Percentiles rank a stretch among this genome's conserved stretches.
phyloP scores from a whole-genome alignment of 2,797 vertebrate species.

The Phataginus tricuspis region DNA sequence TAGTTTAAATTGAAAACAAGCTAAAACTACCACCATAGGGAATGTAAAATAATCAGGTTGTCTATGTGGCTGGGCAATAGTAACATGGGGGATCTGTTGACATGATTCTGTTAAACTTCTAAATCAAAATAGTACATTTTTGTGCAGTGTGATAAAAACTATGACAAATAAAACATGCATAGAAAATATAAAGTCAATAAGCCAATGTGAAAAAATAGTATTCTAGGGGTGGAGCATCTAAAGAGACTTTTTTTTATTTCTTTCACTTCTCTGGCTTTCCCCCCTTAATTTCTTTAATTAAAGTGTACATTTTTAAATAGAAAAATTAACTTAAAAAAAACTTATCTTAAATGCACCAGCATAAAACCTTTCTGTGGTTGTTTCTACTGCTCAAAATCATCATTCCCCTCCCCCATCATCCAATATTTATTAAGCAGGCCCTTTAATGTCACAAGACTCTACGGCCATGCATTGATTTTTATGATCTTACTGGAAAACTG shows the following conservation, averaged over 20 bases:
- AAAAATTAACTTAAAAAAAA: conserved; percentile 40
- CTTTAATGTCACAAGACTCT: conserved; percentile 62
- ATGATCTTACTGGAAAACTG: conserved; percentile 64
- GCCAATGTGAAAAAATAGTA: background rate
- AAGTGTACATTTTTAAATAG: conserved; percentile 39
- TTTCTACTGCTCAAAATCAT: conserved; percentile 45
- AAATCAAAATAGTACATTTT: conserved; percentile 15
- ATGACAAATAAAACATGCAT: background rate
- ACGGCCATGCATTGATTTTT: conserved; percentile 58
- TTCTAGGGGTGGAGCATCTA: background rate
- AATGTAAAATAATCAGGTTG: background rate
- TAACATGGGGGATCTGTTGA: background rate
- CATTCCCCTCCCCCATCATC: background rate
- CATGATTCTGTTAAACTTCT: background rate
- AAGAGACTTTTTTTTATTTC: background rate
- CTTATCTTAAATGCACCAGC: conserved; percentile 16
- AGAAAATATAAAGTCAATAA: background rate
- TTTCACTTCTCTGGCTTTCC: background rate
- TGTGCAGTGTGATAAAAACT: background rate
- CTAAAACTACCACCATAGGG: background rate
- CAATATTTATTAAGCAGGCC: conserved; percentile 64
- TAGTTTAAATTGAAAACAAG: conserved; percentile 16
- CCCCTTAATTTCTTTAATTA: conserved; percentile 43
- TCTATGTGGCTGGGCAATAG: background rate
- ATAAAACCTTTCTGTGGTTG: conserved; percentile 49